Percentiles rank a stretch among this genome's conserved stretches.
phyloP scores from a whole-genome alignment of 2,888 invertebrate genomes.

The Opisthograptis luteolata region DNA sequence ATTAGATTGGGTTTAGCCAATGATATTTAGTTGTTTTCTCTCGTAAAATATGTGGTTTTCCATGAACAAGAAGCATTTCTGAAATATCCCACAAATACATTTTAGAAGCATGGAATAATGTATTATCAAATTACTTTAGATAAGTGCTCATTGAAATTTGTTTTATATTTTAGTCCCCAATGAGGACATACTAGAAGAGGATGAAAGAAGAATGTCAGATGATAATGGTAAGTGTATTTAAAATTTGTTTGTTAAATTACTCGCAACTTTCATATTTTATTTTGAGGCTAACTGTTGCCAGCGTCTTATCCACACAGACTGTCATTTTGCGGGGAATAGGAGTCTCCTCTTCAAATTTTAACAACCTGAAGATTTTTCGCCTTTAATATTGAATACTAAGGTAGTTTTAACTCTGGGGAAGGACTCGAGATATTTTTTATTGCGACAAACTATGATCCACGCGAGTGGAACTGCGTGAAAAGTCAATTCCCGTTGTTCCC shows the following conservation, averaged over 20 bases:
- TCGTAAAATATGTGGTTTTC: conserved; percentile 8
- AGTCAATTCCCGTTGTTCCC: too few species aligned
- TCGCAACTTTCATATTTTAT: background rate
- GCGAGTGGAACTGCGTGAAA: too few species aligned
- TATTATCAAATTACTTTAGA: background rate
- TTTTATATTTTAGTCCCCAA: conserved; percentile 74
- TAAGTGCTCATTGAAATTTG: background rate
- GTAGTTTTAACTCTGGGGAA: too few species aligned
- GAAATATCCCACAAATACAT: background rate
- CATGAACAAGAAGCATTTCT: background rate
- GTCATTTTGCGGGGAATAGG: too few species aligned
- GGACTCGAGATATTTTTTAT: too few species aligned
- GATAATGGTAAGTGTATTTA: conserved; percentile 65
- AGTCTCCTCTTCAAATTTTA: too few species aligned
- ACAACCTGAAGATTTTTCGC: too few species aligned
- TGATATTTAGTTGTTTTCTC: background rate
- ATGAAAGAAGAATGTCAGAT: conserved; percentile 75
- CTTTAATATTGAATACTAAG: too few species aligned
- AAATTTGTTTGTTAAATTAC: conserved; percentile 14
- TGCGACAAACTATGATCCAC: too few species aligned
- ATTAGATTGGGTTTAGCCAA: conserved; percentile 6
- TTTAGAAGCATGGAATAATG: conserved; percentile 17
- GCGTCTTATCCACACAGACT: too few species aligned
- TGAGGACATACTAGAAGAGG: conserved; percentile 81
- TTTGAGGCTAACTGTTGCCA: too few species aligned